Evolutionary conservation across 2,888 invertebrate species (phyloP), one percentile per base, ranked within the genome.

Genomic region (Scaptomyza reducta): DNA sequence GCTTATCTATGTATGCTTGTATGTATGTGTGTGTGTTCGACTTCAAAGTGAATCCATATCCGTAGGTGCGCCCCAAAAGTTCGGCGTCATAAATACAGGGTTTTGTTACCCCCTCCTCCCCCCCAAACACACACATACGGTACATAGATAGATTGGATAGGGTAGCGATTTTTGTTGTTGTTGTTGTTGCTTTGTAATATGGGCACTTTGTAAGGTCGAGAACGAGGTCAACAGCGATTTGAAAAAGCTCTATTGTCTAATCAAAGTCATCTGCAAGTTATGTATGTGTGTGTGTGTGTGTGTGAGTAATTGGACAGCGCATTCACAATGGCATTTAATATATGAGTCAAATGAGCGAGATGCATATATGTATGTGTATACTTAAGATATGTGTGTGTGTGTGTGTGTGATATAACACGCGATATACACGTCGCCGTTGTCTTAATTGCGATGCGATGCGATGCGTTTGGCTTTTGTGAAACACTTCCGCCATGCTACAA

Each of bases 161-260:
- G 16, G 40, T 16, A 16, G 16, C 40, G 16, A 16, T 22, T 18
- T 18, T 33, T 31, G 27, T 29, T 29, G 29, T 4, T 27, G 14
- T 29, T 29, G 29, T 31, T 10, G 1, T 10, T 10, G 9, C 7
- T 35, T 18, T 56, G 66, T 70, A 72, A 69, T 58, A 73, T 57
- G 74, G 71, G 74, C 61, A 80, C 58, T 70, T 82, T 70, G 79
- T 82, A 74, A 84, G 84, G 84, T 84, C 81, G 75, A 59, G 78
- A 70, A 63, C 81, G 76, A 84, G 80, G 83, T 80, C 83, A 82
- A 74, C 70, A 69, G 62, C 64, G 79, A 63, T 79, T 74, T 69
- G 55, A 76, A 77, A 77, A 69, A 77, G 65, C 81, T 82, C 65
- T 64, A 66, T 77, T 73, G 77, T 73, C 74, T 77, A 77, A 77